These are phyloP conservation scores for Myiotriccus ornatus DNA, from an alignment of 2,797 vertebrate genomes.

Conservation along the genomic window DNA sequence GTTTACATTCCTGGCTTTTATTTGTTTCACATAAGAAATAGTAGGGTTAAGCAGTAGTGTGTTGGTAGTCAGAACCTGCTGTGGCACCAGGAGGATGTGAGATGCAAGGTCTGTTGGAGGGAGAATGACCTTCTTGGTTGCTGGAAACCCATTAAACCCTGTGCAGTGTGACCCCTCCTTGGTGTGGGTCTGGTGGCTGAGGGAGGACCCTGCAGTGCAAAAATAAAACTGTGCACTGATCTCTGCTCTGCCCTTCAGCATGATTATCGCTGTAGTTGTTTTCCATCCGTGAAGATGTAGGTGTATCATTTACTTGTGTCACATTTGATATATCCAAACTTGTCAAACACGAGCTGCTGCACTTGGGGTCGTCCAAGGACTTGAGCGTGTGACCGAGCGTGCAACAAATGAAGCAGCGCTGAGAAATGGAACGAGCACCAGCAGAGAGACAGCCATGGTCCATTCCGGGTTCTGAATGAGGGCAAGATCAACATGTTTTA, in stretches of 20 bases:
- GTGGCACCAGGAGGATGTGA: neutral
- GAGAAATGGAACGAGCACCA: neutral
- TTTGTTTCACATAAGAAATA: neutral
- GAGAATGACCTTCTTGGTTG: neutral
- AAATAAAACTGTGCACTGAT: fast-evolving
- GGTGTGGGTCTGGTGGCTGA: fast-evolving
- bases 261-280: fast-evolving
- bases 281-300: fast-evolving
- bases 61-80: neutral
- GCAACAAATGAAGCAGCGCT: neutral
- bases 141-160: neutral
- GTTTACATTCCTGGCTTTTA: neutral
- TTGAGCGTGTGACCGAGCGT: neutral
- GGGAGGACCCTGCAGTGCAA: neutral
- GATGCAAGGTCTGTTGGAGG: neutral
- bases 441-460: neutral
- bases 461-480: neutral
- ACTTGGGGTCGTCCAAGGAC: neutral
- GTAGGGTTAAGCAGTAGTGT: neutral
- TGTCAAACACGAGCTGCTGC: fast-evolving
- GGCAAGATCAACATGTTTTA: neutral
- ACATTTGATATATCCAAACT: fast-evolving
- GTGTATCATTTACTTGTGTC: neutral
- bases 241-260: neutral
- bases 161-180: fast-evolving